These are phyloP conservation scores for Acanthis flammea DNA, from an alignment of 2,797 vertebrate species.

Conservation along the genomic window DNA sequence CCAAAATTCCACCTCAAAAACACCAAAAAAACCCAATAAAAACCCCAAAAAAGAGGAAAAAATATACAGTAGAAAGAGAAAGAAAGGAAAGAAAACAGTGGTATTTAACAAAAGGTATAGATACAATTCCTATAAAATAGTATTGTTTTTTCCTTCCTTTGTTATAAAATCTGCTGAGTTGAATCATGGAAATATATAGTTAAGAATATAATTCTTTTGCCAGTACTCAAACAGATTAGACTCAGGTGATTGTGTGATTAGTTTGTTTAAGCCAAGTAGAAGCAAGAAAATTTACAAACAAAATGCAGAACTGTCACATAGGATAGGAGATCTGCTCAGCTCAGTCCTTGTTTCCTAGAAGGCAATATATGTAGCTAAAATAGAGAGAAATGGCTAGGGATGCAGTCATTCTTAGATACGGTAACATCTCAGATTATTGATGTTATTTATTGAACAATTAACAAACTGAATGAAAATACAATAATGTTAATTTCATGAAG, in stretches of 20 bases:
- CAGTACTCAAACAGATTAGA: background rate
- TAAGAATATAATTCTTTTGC: background rate
- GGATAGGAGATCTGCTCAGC: background rate
- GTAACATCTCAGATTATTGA: background rate
- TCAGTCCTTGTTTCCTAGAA: background rate
- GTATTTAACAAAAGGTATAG: background rate
- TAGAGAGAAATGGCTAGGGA: background rate
- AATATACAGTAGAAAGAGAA: background rate
- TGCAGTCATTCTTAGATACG: background rate
- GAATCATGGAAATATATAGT: background rate
- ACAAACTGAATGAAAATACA: background rate
- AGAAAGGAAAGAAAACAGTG: accelerated
- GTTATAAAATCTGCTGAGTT: background rate
- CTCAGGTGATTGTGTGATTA: background rate
- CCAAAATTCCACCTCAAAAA: background rate
- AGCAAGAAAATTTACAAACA: background rate
- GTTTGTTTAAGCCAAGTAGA: background rate
- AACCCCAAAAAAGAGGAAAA: too few species aligned
- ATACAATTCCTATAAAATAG: background rate
- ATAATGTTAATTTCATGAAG: background rate
- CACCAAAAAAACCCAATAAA: too few species aligned
- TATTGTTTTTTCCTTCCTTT: background rate
- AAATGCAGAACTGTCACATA: background rate
- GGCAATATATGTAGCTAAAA: background rate
- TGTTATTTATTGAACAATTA: background rate